phyloP scores from a whole-genome alignment of 1,140 invertebrate species.

The Drosophila teissieri region DNA sequence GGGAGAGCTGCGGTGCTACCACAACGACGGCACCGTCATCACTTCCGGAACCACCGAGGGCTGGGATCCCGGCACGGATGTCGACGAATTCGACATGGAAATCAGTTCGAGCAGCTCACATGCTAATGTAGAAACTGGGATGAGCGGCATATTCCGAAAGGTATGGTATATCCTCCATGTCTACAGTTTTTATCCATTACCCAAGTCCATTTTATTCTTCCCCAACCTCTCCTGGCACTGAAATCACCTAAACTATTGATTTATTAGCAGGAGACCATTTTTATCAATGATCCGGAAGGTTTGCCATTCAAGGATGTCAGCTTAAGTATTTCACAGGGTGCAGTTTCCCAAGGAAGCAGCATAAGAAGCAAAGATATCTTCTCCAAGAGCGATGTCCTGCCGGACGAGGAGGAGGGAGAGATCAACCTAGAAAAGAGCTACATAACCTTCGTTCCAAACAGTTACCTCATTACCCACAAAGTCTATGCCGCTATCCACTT shows the following conservation, averaged over 20 bases:
- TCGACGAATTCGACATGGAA: conserved; percentile 52
- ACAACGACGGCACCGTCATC: conserved; percentile 69
- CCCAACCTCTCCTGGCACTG: too few species aligned
- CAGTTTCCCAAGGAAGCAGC: too few species aligned
- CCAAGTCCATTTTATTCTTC: too few species aligned
- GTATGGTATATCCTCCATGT: background rate
- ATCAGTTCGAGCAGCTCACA: conserved; percentile 72
- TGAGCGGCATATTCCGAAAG: background rate
- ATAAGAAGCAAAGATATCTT: background rate
- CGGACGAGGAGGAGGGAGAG: conserved; percentile 35
- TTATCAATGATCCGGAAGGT: conserved; percentile 17
- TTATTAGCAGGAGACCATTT: conserved; percentile 6
- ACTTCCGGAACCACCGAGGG: conserved; percentile 24
- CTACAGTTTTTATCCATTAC: too few species aligned
- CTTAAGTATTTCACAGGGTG: background rate
- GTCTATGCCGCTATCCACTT: conserved; percentile 50
- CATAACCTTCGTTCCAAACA: conserved; percentile 30
- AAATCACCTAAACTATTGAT: too few species aligned
- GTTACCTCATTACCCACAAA: conserved; percentile 34
- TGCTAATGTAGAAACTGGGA: background rate
- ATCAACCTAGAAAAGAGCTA: conserved; percentile 29
- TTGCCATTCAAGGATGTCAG: background rate
- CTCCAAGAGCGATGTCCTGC: background rate
- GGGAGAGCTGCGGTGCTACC: conserved; percentile 61
- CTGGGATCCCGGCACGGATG: conserved; percentile 33